Percentiles rank a stretch among this genome's conserved stretches.
Evolutionary conservation across 2,113 vertebrate genomes (phyloP).

Genomic region (Petroica traversi): DNA sequence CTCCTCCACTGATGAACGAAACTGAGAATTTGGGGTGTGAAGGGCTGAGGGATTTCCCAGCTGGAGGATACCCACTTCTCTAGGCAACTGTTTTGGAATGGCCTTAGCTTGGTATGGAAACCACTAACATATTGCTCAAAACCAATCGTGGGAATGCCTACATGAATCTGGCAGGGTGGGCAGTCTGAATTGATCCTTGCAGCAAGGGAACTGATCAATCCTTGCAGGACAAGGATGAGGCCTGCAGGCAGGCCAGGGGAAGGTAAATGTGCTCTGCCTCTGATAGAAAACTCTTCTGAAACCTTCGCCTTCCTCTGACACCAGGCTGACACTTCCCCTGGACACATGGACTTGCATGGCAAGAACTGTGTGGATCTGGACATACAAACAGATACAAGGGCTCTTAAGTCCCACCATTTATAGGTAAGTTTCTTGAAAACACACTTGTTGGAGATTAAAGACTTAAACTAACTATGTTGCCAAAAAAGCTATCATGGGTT

Average conservation of each 20-base stretch:
- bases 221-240: neutral
- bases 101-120: neutral
- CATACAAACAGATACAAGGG: conserved; percentile 31
- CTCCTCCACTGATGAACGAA: neutral
- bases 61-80: neutral
- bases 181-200: neutral
- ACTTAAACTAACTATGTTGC: conserved; percentile 47
- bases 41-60: neutral
- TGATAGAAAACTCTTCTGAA: neutral
- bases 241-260: neutral
- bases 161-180: neutral
- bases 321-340: neutral
- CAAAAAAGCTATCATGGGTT: conserved; percentile 26
- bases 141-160: neutral
- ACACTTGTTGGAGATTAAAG: conserved; percentile 60
- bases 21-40: neutral
- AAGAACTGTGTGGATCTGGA: conserved; percentile 23
- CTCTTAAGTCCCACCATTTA: conserved; percentile 35
- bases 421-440: conserved; percentile 32
- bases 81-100: neutral
- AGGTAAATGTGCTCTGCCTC: neutral
- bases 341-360: neutral
- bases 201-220: neutral
- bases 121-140: neutral
- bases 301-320: neutral